Conservation (phyloP, 1,140 invertebrate genomes). For the Plutomurus gul region DNA sequence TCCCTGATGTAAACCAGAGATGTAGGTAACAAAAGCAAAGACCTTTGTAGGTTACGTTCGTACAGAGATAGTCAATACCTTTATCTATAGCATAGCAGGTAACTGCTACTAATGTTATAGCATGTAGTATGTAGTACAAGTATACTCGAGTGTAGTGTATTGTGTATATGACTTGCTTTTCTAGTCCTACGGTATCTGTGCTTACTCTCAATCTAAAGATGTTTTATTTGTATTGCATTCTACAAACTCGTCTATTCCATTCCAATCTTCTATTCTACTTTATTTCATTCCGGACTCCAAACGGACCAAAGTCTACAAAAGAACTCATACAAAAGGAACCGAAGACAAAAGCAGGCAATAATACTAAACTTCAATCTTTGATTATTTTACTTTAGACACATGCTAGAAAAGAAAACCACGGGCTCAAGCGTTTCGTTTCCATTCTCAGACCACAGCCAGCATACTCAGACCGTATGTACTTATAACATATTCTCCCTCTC, state of each 20-base stretch:
- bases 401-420: not conserved
- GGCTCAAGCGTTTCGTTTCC: no score
- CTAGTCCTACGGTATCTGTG: not conserved
- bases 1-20: not conserved
- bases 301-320: not conserved
- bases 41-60: not conserved
- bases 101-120: not conserved
- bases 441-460: no score
- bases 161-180: not conserved
- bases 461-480: no score
- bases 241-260: not conserved
- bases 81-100: not conserved
- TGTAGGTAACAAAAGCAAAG: not conserved
- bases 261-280: not conserved
- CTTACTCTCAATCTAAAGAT: not conserved
- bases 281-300: not conserved
- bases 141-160: not conserved
- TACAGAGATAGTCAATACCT: not conserved
- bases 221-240: not conserved
- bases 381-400: not conserved
- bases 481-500: no score
- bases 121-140: not conserved
- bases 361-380: not conserved
- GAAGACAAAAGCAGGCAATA: not conserved
- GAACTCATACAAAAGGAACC: not conserved